Evolutionary conservation across 2,113 vertebrate genomes (phyloP), one percentile per base, ranked within the genome.

Genomic region (Notarius quadriscutis): DNA sequence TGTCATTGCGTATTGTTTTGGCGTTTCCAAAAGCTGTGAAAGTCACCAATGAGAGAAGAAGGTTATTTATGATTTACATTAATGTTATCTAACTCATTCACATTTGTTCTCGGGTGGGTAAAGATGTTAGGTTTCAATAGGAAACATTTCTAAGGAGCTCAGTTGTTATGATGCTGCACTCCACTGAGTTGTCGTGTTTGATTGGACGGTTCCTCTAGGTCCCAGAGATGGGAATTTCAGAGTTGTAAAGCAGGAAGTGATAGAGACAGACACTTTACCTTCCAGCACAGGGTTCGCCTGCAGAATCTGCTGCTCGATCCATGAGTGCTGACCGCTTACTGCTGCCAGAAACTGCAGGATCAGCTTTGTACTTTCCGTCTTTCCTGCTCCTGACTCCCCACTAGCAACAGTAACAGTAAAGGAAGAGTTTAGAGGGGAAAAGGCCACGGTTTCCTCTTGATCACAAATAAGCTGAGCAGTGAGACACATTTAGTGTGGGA

Each of bases 361-460:
- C 86, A 99, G 92, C 89, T 99, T 99, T 0, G 97, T 97, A 91
- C 96, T 98, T 92, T 99, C 98, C 0, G 98, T 99, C 94, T 99
- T 99, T 51, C 98, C 98, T 20, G 98, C 97, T 88, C 98, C 98
- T 55, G 98, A 99, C 90, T 99, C 98, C 0, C 98, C 98, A 69
- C 98, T 99, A 93, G 12, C 53, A 17, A 74, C 71, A 48, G 34
- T 20, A 17, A 74, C 71, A 48, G 34, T 20, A 7, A 34, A 41
- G 69, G 30, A 72, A 72, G 1, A 75, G 41, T 50, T 75, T 10
- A 48, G 20, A 5, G n/a, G 62, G 62, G 51, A 53, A 53, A 53
- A 67, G 9, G n/a, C 25, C 8, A 25, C 63, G 0, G 8, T 41
- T 41, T 41, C 41, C 41, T 41, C 41, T 41, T 41, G 1, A 25